Conservation (phyloP, 2,888 invertebrate species). For the Trichopoda pennipes region DNA sequence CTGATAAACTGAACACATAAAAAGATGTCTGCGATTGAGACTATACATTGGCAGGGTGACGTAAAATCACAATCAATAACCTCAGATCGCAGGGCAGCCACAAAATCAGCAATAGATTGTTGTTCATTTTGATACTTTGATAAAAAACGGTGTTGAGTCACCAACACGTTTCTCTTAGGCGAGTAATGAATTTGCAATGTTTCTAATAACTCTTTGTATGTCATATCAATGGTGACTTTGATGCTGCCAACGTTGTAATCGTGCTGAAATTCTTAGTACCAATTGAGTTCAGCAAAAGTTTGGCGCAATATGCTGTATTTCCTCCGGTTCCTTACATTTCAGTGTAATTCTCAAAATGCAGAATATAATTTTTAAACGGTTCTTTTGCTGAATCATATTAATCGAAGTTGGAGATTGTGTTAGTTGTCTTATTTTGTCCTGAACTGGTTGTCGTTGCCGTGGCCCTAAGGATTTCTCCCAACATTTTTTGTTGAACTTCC, state of each 20-base stretch:
- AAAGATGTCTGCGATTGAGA: neutral
- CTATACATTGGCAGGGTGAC: neutral
- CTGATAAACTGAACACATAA: slow-evolving; percentile 5
- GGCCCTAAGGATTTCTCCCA: neutral
- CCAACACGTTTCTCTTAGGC: slow-evolving; percentile 16
- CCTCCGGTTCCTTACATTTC: slow-evolving; percentile 1
- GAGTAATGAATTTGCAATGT: neutral
- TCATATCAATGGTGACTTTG: neutral
- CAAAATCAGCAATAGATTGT: slow-evolving; percentile 32
- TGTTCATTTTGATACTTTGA: slow-evolving; percentile 23
- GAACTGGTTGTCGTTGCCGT: neutral
- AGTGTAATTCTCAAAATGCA: slow-evolving; percentile 20
- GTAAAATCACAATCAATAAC: slow-evolving; percentile 28
- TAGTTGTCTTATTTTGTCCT: neutral
- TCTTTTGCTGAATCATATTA: neutral
- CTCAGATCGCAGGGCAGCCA: neutral
- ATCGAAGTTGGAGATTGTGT: neutral
- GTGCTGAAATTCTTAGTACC: neutral
- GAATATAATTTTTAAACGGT: neutral
- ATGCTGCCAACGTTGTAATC: neutral
- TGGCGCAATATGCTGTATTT: neutral
- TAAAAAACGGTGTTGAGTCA: slow-evolving; percentile 39
- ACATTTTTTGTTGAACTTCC: neutral
- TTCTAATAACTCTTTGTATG: neutral
- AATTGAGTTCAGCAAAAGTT: slow-evolving; percentile 16